Evolutionary conservation across 64 coral and sea anemone genomes (phyloP).

Genomic region (Stylophora pistillata): DNA sequence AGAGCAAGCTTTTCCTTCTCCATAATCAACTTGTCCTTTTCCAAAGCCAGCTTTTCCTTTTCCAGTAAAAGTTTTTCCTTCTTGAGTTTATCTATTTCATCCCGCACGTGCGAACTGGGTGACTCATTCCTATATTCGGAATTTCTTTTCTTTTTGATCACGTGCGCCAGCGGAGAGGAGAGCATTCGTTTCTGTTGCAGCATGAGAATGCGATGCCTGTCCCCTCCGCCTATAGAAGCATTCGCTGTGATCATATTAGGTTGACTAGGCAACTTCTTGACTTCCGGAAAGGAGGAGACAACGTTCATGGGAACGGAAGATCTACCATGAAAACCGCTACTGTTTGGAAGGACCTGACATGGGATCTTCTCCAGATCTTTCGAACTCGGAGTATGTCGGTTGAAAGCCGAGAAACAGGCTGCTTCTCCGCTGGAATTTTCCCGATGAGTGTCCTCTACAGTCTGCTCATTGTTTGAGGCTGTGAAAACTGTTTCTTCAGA

Average conservation of each 20-base stretch:
- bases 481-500: not conserved
- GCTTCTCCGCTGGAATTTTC: not conserved
- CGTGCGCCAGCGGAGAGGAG: not conserved
- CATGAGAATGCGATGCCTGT: not conserved
- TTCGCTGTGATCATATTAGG: not conserved
- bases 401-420: not conserved
- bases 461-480: not conserved
- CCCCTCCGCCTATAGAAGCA: not conserved
- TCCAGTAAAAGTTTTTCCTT: slow-evolving; percentile 57
- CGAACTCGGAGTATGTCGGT: not conserved
- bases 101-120: not conserved
- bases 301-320: not conserved
- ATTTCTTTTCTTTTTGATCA: slow-evolving; percentile 39
- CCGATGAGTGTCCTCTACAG: not conserved
- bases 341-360: not conserved
- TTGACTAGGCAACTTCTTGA: not conserved
- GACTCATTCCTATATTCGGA: slow-evolving; percentile 12
- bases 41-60: slow-evolving; percentile 54
- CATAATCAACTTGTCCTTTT: slow-evolving; percentile 58
- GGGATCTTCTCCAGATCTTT: not conserved
- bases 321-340: not conserved
- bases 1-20: slow-evolving; percentile 65
- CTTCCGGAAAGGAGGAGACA: not conserved
- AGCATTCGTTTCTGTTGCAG: slow-evolving; percentile 35
- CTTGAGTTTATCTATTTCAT: slow-evolving; percentile 49